Evolutionary conservation across 2,888 invertebrate species (phyloP).

Genomic region (Ephialtes manifestator): DNA sequence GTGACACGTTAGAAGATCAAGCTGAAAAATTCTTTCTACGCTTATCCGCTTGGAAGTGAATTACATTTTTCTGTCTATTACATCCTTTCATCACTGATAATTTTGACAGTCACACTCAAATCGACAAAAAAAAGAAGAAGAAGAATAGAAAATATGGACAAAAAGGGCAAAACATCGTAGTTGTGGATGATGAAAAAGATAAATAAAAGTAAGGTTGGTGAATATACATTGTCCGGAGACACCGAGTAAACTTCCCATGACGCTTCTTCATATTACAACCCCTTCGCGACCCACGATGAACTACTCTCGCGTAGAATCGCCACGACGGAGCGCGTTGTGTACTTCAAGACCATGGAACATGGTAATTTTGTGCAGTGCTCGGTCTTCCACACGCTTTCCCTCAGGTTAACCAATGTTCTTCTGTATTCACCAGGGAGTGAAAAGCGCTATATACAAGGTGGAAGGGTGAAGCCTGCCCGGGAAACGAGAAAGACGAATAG

Average conservation of each 20-base stretch:
- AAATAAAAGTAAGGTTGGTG: slow-evolving; percentile 26
- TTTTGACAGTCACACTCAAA: slow-evolving; percentile 79
- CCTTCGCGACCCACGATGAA: slow-evolving; percentile 5
- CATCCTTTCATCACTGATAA: slow-evolving; percentile 74
- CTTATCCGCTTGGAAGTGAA: slow-evolving; percentile 59
- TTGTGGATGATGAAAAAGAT: slow-evolving; percentile 18
- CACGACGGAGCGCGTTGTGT: slow-evolving; percentile 40
- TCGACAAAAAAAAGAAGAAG: slow-evolving; percentile 72
- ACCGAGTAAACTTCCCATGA: neutral
- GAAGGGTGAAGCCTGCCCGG: slow-evolving; percentile 40
- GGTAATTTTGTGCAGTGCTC: slow-evolving; percentile 63
- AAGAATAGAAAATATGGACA: slow-evolving; percentile 40
- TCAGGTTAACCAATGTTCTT: slow-evolving; percentile 67
- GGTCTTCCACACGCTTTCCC: slow-evolving; percentile 59
- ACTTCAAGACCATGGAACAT: slow-evolving; percentile 55
- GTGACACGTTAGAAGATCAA: neutral
- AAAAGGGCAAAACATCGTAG: slow-evolving; percentile 50
- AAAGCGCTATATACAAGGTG: slow-evolving; percentile 11
- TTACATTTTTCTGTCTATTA: slow-evolving; percentile 57
- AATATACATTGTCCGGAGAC: slow-evolving; percentile 1
- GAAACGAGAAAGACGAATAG: slow-evolving; percentile 43
- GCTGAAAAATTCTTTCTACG: slow-evolving; percentile 55
- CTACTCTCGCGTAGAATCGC: slow-evolving; percentile 22
- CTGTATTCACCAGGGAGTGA: slow-evolving; percentile 28
- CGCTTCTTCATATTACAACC: slow-evolving; percentile 15